A percentile compares a stretch with the other conserved stretches of the same genome.
phyloP scores from a whole-genome alignment of 2,888 invertebrate species.

The Saturnia pavonia region DNA sequence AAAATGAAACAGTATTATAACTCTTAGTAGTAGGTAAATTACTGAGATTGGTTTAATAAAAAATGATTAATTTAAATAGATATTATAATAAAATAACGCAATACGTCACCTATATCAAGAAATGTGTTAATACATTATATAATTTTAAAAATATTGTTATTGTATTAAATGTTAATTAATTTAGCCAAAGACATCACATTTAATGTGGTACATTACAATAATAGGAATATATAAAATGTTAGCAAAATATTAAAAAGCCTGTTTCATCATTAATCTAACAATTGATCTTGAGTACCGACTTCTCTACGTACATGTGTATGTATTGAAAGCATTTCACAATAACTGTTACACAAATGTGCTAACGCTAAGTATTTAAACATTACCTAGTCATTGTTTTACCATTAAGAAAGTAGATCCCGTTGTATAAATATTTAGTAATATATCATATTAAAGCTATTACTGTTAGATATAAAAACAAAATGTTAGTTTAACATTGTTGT shows the following conservation, averaged over 20 bases:
- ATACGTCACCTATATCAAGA: not conserved
- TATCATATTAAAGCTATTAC: not conserved
- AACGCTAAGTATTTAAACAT: not conserved
- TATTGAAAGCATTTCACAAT: not conserved
- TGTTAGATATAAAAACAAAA: not conserved
- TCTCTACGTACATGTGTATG: not conserved
- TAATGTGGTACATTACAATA: not conserved
- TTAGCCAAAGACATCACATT: not conserved
- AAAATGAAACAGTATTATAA: not conserved
- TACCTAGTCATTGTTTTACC: constrained; percentile 3
- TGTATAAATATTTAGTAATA: constrained; percentile 2
- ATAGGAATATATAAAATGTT: not conserved
- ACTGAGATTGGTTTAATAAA: too few species aligned
- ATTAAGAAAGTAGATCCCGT: not conserved
- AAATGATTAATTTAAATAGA: too few species aligned
- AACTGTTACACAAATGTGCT: not conserved
- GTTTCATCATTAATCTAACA: not conserved
- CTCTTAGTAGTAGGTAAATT: too few species aligned
- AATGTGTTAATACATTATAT: not conserved
- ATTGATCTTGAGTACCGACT: not conserved
- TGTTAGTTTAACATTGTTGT: not conserved
- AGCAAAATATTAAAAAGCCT: not conserved
- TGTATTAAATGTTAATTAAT: not conserved
- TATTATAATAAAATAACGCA: not conserved
- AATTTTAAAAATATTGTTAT: not conserved